These are phyloP conservation scores for Pseudococcus jackbeardsleyi DNA, from an alignment of 2,888 invertebrate species.

Conservation along the genomic window DNA sequence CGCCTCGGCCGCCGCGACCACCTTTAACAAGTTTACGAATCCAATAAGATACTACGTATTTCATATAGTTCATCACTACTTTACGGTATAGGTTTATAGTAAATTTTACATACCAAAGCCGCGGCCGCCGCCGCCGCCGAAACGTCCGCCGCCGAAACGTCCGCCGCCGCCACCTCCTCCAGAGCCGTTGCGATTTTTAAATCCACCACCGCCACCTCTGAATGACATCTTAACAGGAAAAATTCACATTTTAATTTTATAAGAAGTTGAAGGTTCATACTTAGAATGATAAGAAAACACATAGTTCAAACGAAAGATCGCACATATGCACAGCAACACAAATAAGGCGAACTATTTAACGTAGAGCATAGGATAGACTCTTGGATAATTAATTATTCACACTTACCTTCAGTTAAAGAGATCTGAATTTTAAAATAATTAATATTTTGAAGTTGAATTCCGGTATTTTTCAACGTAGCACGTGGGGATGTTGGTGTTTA, in stretches of 20 bases:
- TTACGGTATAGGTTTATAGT: background rate
- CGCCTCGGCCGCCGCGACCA: constrained; percentile 67
- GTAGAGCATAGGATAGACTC: background rate
- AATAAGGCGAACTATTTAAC: background rate
- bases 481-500: background rate
- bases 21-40: background rate
- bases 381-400: background rate
- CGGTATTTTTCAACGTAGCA: background rate
- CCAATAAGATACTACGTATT: background rate
- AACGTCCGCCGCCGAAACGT: constrained; percentile 1
- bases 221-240: constrained; percentile 51
- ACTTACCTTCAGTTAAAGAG: background rate
- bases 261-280: background rate
- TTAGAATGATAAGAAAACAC: background rate
- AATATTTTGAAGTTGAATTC: background rate
- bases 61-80: background rate
- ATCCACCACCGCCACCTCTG: constrained; percentile 48
- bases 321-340: no score
- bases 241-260: background rate
- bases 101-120: background rate
- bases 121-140: background rate
- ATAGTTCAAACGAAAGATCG: background rate
- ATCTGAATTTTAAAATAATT: background rate
- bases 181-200: background rate
- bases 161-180: constrained; percentile 2